Evolutionary conservation across 2,113 vertebrate genomes (phyloP).

Genomic region (Calonectris borealis): DNA sequence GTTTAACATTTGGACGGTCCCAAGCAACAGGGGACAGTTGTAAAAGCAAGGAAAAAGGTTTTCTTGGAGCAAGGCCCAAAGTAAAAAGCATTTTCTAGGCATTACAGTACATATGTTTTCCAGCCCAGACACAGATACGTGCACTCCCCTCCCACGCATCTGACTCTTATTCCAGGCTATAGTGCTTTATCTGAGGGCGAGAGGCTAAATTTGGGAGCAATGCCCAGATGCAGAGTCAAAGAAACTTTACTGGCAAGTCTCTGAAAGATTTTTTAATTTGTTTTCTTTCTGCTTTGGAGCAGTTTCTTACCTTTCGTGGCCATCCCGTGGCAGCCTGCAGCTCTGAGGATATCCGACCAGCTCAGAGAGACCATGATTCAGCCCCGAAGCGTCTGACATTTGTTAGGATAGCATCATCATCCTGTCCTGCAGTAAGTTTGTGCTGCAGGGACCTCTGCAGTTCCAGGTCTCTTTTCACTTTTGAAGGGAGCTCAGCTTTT

Average conservation of each 20-base stretch:
- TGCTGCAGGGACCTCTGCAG: background rate
- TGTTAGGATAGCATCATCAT: background rate
- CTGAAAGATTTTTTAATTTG: background rate
- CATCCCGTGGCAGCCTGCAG: background rate
- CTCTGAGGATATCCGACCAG: background rate
- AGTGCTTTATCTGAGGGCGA: background rate
- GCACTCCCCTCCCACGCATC: background rate
- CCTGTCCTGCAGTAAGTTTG: background rate
- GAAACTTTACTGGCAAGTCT: background rate
- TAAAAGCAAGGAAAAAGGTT: background rate
- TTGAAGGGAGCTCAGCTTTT: background rate
- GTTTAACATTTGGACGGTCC: background rate
- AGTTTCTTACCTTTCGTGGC: background rate
- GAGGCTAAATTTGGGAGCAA: background rate
- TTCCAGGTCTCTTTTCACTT: background rate
- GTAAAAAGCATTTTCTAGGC: background rate
- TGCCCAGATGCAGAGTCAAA: background rate
- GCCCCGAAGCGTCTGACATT: background rate
- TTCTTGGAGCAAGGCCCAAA: slow-evolving; percentile 28
- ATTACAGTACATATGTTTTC: background rate
- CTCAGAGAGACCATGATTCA: background rate
- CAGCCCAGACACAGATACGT: background rate
- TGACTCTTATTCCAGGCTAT: background rate
- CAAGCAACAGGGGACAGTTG: background rate
- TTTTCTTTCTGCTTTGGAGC: background rate